These are phyloP conservation scores for Zelostemma sp. DNA, from an alignment of 1,140 invertebrate genomes.

Conservation along the genomic window DNA sequence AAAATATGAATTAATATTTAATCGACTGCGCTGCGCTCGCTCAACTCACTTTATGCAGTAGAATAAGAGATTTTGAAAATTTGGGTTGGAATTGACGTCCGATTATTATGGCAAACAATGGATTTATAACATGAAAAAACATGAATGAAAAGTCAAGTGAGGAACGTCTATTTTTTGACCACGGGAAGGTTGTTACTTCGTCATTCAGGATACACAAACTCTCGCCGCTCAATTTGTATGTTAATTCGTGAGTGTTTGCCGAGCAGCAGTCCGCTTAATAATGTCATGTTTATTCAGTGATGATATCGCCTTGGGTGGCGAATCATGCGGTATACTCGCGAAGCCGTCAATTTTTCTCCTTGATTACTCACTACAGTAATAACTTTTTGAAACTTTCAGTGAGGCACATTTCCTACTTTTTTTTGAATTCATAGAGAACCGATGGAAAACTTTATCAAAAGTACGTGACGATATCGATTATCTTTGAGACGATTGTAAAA, in stretches of 20 bases:
- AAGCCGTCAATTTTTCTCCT: slow-evolving; percentile 38
- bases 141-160: slow-evolving; percentile 22
- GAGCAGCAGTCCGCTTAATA: slow-evolving; percentile 69
- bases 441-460: too few species aligned
- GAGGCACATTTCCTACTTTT: too few species aligned
- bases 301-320: slow-evolving; percentile 65
- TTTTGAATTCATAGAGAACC: too few species aligned
- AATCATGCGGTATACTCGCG: slow-evolving; percentile 57
- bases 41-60: too few species aligned
- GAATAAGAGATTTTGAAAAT: too few species aligned
- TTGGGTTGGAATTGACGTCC: too few species aligned
- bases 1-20: too few species aligned
- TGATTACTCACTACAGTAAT: slow-evolving; percentile 25
- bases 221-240: slow-evolving; percentile 70
- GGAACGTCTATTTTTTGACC: slow-evolving; percentile 43
- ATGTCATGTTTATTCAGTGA: slow-evolving; percentile 72
- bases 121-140: slow-evolving; percentile 3
- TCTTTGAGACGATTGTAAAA: too few species aligned
- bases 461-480: too few species aligned
- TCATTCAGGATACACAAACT: slow-evolving; percentile 48
- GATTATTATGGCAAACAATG: too few species aligned
- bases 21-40: too few species aligned
- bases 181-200: slow-evolving; percentile 42
- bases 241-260: slow-evolving; percentile 69
- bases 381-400: too few species aligned